Evolutionary conservation across 2,888 invertebrate genomes (phyloP).

Genomic region (Tenthredo mesomela): DNA sequence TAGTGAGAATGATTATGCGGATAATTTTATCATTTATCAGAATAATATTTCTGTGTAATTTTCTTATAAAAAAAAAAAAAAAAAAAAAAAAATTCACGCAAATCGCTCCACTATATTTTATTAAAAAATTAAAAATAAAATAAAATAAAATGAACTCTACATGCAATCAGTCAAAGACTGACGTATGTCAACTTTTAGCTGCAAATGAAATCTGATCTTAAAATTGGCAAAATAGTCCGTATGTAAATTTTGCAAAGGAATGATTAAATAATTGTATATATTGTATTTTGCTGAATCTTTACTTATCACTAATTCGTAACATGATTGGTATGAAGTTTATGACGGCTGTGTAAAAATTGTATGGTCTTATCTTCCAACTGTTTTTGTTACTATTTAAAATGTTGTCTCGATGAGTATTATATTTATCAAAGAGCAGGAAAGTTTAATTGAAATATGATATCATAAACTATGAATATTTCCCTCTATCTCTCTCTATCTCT

Average conservation of each 20-base stretch:
- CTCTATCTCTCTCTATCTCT: not conserved
- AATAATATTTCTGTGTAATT: not conserved
- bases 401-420: constrained; percentile 45
- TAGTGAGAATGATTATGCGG: constrained; percentile 29
- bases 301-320: constrained; percentile 59
- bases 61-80: not conserved
- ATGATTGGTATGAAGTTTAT: constrained; percentile 65
- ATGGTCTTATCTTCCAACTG: constrained; percentile 67
- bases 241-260: constrained; percentile 30
- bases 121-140: not conserved
- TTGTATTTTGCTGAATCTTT: constrained; percentile 52
- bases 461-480: not conserved
- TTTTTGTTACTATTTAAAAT: constrained; percentile 48
- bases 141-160: not conserved
- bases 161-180: constrained; percentile 28
- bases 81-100: not conserved
- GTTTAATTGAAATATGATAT: constrained; percentile 20
- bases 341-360: constrained; percentile 69
- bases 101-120: constrained; percentile 35
- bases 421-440: constrained; percentile 19
- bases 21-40: not conserved
- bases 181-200: constrained; percentile 39
- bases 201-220: constrained; percentile 39
- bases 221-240: constrained; percentile 17
- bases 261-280: constrained; percentile 51